Base-by-base conservation (phyloP, 2,113 vertebrate species). In the Indri indri region DNA sequence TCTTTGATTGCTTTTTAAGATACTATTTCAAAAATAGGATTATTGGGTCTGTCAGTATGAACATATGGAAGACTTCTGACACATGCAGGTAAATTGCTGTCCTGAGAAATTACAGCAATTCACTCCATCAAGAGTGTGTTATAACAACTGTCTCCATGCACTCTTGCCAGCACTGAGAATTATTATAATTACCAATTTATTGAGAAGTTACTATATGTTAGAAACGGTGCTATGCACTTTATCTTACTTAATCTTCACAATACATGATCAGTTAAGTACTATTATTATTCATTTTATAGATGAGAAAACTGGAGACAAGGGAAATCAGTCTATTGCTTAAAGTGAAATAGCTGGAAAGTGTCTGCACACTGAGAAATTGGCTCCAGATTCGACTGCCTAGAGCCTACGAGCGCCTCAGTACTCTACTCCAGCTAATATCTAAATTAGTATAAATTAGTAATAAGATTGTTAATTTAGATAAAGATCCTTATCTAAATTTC, bases 241-340 rank as follows among this genome's bases (percentile, higher is more conserved):
- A 23, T 40, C 79, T 92, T 70, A 59, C 12, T 85, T 79, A 88
- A 61, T 63, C 34, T 66, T 93, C 54, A 74, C 20, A 66, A 91
- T 83, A 73, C 16, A 37, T 77, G 90, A 10, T 47, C 47, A 84
- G 40, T 47, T 92, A 76, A 87, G 13, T 42, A 52, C 20, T 86
- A 47, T 84, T 74, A 81, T 40, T 83, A 73, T 85, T 73, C 27
- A 23, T 90, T 93, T 97, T 79, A 76, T 34, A 90, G 63, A 34
- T 79, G 37, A 82, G 22, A 54, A 86, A 91, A 84, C 18, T 68
- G 40, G 76, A 52, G n/a, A 45, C 17, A 2, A 73, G 5, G 32
- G 23, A 68, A 82, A n/a, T 73, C 9, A 71, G 30, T 84, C 23
- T 88, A 20, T 45, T 80, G 13, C 18, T 22, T 81, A 52, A 73